Evolutionary conservation across 1,140 invertebrate species (phyloP), one percentile per base, ranked within the genome.

Genomic region (Trachelipus rathkii): DNA sequence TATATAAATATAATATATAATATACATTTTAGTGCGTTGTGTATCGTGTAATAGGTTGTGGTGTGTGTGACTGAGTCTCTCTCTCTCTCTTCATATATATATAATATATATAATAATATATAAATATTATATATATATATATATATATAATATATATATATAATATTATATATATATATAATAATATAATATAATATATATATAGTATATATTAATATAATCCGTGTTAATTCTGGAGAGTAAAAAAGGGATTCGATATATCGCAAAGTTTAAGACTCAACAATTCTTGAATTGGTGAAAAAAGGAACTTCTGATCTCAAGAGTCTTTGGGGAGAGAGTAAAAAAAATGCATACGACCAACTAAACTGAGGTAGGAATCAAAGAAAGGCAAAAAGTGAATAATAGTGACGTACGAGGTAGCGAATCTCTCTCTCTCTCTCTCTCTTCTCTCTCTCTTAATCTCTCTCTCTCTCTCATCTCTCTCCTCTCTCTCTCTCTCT

Each of bases 81-180:
- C 33, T 33, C 33, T 33, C 33, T 33, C 33, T 33, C 33, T 33
- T 3, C 6, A 33, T 33, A 1, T 33, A 33, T 33, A 33, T 33
- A 33, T 33, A 33, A 33, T 33, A 33, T 33, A 33, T 33, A 33
- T 33, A 33, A n/a, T n/a, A n/a, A n/a, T n/a, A n/a, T n/a, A n/a
- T n/a, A n/a, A n/a, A n/a, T n/a, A n/a, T n/a, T 60, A 60, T 19
- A 60, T 19, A 60, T 19, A 60, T 19, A 60, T 60, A 60, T 19
- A 60, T 19, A 19, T 19, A 60, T 60, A 60, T 19, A 60, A 13
- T 19, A 60, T 19, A 60, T 60, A 60, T 60, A 60, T 60, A 60
- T 60, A 60, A 60, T 60, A 60, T 60, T 60, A 60, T 60, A 60
- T 60, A 60, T 60, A 60, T 60, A 60, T 60, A 33, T 33, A 33